Conservation (phyloP, 2,888 invertebrate species). For the Pachycephus smyrnensis region DNA sequence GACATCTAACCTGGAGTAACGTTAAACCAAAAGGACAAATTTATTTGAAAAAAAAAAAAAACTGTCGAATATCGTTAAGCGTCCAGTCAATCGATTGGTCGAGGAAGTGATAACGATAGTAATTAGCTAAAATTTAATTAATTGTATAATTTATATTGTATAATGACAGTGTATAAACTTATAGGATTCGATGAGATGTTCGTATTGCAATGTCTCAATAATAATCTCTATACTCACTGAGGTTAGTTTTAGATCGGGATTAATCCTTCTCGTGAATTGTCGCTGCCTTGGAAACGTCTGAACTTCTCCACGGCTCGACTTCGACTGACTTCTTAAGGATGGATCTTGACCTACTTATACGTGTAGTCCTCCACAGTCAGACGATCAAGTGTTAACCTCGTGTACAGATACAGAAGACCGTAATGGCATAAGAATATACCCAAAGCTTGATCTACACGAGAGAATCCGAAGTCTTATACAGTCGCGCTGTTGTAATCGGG, state of each 20-base stretch:
- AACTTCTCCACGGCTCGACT: constrained; percentile 25
- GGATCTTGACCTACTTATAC: constrained; percentile 30
- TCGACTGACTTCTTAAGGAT: constrained; percentile 29
- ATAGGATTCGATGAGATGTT: background rate
- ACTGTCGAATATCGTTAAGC: background rate
- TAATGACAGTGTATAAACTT: background rate
- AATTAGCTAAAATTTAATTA: background rate
- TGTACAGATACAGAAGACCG: background rate
- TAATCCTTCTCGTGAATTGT: background rate
- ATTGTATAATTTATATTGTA: background rate
- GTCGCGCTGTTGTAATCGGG: constrained; percentile 7
- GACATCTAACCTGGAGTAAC: background rate
- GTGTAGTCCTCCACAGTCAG: constrained; percentile 11
- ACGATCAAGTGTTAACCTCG: constrained; percentile 16
- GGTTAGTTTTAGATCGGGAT: background rate
- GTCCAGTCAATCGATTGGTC: background rate
- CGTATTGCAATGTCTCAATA: background rate
- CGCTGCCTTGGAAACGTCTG: background rate
- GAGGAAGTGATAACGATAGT: background rate
- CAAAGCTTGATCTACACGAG: background rate
- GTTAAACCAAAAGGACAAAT: background rate
- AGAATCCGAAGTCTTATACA: constrained; percentile 12
- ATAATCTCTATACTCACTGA: background rate
- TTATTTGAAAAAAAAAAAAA: background rate
- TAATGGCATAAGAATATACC: background rate